Conservation (phyloP, 1,140 invertebrate species). For the Macrobrachium nipponense region DNA sequence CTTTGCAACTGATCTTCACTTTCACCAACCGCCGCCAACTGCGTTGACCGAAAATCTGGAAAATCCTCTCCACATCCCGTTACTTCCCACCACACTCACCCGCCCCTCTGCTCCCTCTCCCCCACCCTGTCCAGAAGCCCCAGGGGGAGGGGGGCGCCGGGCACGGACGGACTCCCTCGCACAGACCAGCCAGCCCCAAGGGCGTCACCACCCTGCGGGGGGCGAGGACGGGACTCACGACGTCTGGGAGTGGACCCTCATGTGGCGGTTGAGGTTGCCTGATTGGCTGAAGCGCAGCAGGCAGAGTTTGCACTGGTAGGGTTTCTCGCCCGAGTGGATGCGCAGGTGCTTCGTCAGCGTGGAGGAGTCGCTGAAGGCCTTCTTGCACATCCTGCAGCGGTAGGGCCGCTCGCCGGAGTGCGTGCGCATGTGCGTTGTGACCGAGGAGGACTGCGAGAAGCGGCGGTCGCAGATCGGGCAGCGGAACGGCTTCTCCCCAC, state of each 20-base stretch:
- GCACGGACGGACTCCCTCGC: background rate
- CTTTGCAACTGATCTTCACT: too few relatives aligned
- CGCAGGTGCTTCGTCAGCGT: conserved; percentile 95
- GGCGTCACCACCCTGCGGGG: background rate
- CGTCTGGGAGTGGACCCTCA: conserved; percentile 85
- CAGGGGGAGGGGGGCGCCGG: background rate
- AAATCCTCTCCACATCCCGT: background rate
- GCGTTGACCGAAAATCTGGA: too few relatives aligned
- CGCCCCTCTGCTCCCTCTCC: background rate
- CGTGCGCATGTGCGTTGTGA: conserved; percentile 80
- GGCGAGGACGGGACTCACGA: conserved; percentile 38
- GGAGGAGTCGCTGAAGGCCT: conserved; percentile 79
- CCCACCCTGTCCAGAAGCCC: too few relatives aligned
- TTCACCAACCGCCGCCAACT: too few relatives aligned
- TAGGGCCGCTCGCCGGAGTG: conserved; percentile 77
- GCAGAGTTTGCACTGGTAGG: conserved; percentile 88
- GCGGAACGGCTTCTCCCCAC: conserved; percentile 82
- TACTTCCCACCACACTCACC: background rate
- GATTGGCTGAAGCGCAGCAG: conserved; percentile 95
- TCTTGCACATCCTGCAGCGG: conserved; percentile 74
- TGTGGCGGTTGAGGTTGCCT: conserved; percentile 98
- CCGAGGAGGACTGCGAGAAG: conserved; percentile 78
- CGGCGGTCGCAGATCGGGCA: conserved; percentile 96
- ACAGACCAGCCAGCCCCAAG: background rate
- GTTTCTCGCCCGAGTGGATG: conserved; percentile 95